Percentiles rank a stretch among this genome's conserved stretches.
These are phyloP conservation scores for Sitobion miscanthi DNA, from an alignment of 1,140 invertebrate genomes.

Conservation along the genomic window DNA sequence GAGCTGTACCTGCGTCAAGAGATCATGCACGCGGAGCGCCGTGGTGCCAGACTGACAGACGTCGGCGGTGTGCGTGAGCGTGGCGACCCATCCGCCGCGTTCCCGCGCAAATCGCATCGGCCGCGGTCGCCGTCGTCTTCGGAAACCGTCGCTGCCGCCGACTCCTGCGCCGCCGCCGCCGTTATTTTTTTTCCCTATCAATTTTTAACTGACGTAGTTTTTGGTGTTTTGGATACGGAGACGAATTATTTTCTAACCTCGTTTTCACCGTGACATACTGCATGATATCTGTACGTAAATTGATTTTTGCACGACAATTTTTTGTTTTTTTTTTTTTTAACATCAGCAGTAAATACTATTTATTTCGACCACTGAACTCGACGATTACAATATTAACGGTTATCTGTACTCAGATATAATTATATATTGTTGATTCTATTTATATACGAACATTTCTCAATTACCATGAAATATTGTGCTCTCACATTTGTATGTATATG, in stretches of 20 bases:
- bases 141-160: not conserved
- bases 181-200: not conserved
- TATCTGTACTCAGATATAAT: not conserved
- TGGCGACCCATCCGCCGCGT: conserved; percentile 28
- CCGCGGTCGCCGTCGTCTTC: not conserved
- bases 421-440: not conserved
- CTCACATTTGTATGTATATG: too few species aligned
- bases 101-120: conserved; percentile 52
- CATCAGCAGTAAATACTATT: not conserved
- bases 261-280: not conserved
- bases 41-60: conserved; percentile 55
- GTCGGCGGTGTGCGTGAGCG: conserved; percentile 48
- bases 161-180: not conserved
- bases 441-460: not conserved
- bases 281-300: not conserved
- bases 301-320: too few species aligned
- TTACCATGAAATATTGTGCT: too few species aligned
- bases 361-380: not conserved
- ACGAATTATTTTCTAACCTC: not conserved
- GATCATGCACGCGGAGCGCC: not conserved
- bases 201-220: not conserved
- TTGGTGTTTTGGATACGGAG: not conserved
- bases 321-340: not conserved
- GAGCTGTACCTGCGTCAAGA: not conserved
- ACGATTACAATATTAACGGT: not conserved